Percentiles rank a stretch among this genome's conserved stretches.
These are phyloP conservation scores for Allolobophora icterica DNA, from an alignment of 2,888 invertebrate species.

Conservation along the genomic window DNA sequence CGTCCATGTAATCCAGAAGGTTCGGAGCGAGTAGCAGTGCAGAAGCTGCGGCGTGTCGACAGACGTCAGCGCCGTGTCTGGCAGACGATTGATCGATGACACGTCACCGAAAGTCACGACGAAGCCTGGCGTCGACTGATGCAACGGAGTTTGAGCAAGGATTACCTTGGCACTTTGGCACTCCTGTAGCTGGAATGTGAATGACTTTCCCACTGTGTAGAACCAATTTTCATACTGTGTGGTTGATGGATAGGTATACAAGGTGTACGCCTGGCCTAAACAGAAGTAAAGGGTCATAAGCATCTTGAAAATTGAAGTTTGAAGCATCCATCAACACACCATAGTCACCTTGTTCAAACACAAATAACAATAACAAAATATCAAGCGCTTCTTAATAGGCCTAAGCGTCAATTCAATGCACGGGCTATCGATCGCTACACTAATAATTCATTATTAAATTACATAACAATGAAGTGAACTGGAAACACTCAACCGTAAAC, in stretches of 20 bases:
- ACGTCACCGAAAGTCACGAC: background rate
- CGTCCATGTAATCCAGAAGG: conserved; percentile 38
- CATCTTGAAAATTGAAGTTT: no score
- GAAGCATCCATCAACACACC: no score
- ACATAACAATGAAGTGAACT: background rate
- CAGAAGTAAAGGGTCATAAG: no score
- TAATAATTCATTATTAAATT: background rate
- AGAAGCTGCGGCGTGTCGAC: conserved; percentile 27
- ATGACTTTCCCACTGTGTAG: conserved; percentile 18
- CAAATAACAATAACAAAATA: no score
- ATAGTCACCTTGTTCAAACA: no score
- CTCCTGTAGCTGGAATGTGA: conserved; percentile 28
- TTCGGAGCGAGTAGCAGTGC: conserved; percentile 24
- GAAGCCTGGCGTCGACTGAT: background rate
- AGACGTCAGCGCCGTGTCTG: background rate
- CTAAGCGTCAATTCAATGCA: background rate
- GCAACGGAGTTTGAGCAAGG: conserved; percentile 14
- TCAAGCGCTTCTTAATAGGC: background rate
- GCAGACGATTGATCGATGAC: background rate
- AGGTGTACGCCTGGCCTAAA: background rate
- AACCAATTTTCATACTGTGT: background rate
- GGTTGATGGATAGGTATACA: background rate
- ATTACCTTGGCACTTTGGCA: conserved; percentile 7
- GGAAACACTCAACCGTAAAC: background rate
- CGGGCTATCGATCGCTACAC: no score